Evolutionary conservation across 2,797 vertebrate genomes (phyloP).

Genomic region (Sebastes diploproa): DNA sequence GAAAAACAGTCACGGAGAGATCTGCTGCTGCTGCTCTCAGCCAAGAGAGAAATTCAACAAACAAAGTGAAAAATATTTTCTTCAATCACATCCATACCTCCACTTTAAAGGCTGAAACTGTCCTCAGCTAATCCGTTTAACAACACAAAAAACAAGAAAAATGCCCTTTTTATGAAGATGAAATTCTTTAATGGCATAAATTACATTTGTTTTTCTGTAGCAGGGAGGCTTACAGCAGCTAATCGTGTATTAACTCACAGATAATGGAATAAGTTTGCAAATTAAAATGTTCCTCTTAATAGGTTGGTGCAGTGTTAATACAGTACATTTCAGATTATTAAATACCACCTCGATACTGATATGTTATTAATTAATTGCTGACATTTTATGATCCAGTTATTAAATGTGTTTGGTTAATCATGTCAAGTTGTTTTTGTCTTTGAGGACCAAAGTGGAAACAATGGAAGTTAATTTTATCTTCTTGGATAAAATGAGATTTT

Average conservation of each 20-base stretch:
- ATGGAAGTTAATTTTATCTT: neutral
- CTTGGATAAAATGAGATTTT: neutral
- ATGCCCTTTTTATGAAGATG: neutral
- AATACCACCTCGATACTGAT: neutral
- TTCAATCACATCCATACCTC: neutral
- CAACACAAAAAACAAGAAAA: neutral
- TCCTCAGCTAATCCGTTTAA: constrained; percentile 3
- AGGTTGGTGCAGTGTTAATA: neutral
- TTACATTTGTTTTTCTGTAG: neutral
- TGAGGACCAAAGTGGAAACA: neutral
- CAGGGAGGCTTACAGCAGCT: neutral
- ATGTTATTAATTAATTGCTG: neutral
- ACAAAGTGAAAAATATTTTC: constrained; percentile 13
- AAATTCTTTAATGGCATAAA: neutral
- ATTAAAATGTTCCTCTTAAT: constrained; percentile 1
- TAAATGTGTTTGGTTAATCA: neutral
- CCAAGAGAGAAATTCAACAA: neutral
- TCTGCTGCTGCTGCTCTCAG: neutral
- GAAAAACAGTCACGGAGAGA: neutral
- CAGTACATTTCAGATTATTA: neutral
- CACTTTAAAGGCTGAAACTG: neutral
- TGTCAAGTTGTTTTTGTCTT: neutral
- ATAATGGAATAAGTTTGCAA: neutral
- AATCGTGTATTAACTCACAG: neutral
- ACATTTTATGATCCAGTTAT: neutral